Evolutionary conservation across 1,140 invertebrate species (phyloP), one percentile per base, ranked within the genome.

Genomic region (Notospermus geniculatus): DNA sequence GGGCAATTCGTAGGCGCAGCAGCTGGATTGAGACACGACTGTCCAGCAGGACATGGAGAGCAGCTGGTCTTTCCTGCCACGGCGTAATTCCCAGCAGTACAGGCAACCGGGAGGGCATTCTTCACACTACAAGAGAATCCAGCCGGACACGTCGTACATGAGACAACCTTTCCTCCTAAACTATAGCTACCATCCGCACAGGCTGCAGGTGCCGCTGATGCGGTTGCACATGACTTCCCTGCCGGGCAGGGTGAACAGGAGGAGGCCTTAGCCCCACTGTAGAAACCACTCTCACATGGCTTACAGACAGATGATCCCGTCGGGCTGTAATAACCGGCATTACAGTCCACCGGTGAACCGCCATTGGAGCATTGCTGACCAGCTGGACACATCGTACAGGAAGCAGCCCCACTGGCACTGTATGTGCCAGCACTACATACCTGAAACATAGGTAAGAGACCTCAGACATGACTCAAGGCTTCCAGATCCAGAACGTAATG

Each of bases 131-230:
- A 79, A 22, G 57, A 28, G 29, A 71, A 77, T 11, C 77, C 76
- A 23, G 74, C 66, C 22, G 76, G 77, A 63, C 77, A 79, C 0
- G 41, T 25, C 0, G 65, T 72, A 61, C 77, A 79, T 22, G 63
- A 59, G 32, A 36, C 32, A 57, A 73, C 74, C 63, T 54, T 63
- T 63, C 70, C 74, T 55, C 60, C 59, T n/a, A 66, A 28, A 60
- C 77, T 79, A 68, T 79, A 79, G 59, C 64, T 66, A 28, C 77
- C 77, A 50, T 62, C 11, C 19, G 41, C 28, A 69, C 77, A 79
- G 19, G 59, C 50, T 1, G 57, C 27, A n/a, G 71, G 68, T 23
- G 28, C 55, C 19, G 29, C 66, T 60, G 63, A 53, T 13, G 22
- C 43, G 0, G 73, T 70, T 56, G 75, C 73, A 64, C 74, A 77